Conservation (phyloP, 2,888 invertebrate genomes). For the Tenodera sinensis region DNA sequence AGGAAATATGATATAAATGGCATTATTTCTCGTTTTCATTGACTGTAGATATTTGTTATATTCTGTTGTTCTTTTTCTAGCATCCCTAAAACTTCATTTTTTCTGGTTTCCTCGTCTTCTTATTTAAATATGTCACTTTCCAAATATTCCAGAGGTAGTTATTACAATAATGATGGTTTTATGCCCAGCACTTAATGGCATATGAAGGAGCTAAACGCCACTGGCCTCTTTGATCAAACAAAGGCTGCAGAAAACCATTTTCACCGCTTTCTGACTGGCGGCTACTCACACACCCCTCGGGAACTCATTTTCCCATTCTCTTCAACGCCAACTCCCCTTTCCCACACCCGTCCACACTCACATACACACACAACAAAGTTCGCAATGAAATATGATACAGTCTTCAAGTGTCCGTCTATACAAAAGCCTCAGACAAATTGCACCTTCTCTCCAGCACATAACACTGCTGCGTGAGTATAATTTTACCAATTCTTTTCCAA, state of each 20-base stretch:
- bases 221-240: background rate
- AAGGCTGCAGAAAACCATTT: background rate
- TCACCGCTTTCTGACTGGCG: background rate
- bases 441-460: conserved; percentile 16
- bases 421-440: conserved; percentile 21
- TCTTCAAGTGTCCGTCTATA: conserved; percentile 19
- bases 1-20: no score
- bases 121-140: no score
- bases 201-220: background rate
- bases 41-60: no score
- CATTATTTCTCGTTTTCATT: no score
- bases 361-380: background rate
- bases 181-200: no score
- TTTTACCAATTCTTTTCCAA: conserved; percentile 24
- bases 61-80: no score
- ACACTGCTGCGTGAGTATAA: conserved; percentile 26
- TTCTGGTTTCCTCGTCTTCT: no score
- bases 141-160: no score
- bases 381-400: conserved; percentile 14
- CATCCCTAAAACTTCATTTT: no score
- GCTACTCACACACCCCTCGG: background rate
- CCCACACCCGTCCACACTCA: background rate
- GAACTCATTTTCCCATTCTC: background rate
- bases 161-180: no score
- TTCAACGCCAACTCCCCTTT: background rate